Evolutionary conservation across 2,113 vertebrate genomes (phyloP).

Genomic region (Promerops cafer): DNA sequence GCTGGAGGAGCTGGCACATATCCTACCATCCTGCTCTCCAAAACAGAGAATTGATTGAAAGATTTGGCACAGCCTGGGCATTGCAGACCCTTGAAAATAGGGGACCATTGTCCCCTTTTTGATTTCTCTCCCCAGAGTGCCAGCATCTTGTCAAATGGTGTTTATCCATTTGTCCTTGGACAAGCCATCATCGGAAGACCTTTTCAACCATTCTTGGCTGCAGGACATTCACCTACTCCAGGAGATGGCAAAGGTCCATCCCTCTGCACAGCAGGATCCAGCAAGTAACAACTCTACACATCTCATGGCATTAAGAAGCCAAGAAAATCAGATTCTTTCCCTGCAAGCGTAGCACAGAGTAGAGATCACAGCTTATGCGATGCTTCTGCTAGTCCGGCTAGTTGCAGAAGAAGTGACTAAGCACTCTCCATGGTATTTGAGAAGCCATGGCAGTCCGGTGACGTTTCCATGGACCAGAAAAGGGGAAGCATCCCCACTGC

Average conservation of each 20-base stretch:
- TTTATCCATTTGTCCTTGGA: conserved; percentile 79
- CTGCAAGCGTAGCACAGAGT: neutral
- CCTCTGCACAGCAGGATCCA: conserved; percentile 79
- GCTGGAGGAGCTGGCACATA: neutral
- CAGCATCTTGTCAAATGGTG: conserved; percentile 66
- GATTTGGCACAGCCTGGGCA: neutral
- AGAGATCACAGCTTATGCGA: neutral
- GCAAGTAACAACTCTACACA: conserved; percentile 22
- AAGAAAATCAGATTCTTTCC: neutral
- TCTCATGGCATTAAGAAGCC: neutral
- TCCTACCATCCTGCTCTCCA: neutral
- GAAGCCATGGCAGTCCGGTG: neutral
- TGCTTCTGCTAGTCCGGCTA: neutral
- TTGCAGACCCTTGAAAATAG: neutral
- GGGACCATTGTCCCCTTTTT: neutral
- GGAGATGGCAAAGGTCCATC: conserved; percentile 73
- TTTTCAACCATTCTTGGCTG: conserved; percentile 87
- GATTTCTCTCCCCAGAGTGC: neutral
- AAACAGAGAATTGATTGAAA: neutral
- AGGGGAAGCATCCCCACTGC: neutral
- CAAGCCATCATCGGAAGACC: conserved; percentile 84
- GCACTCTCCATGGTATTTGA: neutral
- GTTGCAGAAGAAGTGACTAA: neutral
- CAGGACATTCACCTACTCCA: conserved; percentile 69
- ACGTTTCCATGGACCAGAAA: neutral